A percentile compares a stretch with the other conserved stretches of the same genome.
Conservation (phyloP, 2,888 invertebrate genomes). For the Sarcophaga subvicina region DNA sequence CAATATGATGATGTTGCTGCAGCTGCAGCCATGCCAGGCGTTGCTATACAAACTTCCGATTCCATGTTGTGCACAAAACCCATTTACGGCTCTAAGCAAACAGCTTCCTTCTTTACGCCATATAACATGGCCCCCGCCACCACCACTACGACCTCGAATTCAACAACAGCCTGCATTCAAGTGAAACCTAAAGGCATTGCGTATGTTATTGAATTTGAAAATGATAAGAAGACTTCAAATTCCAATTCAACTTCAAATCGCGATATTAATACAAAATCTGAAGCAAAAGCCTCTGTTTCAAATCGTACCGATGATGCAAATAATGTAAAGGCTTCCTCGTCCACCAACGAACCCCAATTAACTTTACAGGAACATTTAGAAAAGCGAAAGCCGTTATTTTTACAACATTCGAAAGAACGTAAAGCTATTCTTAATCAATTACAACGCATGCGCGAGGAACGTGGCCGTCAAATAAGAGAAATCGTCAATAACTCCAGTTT, state of each 20-base stretch:
- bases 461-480: constrained; percentile 76
- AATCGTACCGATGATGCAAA: constrained; percentile 10
- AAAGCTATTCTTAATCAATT: constrained; percentile 78
- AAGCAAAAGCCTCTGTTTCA: not conserved
- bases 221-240: constrained; percentile 36
- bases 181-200: constrained; percentile 78
- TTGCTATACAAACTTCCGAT: constrained; percentile 75
- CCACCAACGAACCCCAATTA: constrained; percentile 69
- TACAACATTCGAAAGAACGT: constrained; percentile 82
- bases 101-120: constrained; percentile 21
- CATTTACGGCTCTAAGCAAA: constrained; percentile 69
- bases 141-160: not conserved
- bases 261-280: constrained; percentile 4
- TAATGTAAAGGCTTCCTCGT: constrained; percentile 13
- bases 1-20: constrained; percentile 79
- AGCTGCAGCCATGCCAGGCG: constrained; percentile 40
- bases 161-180: constrained; percentile 72
- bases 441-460: constrained; percentile 76
- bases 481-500: constrained; percentile 76
- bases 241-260: constrained; percentile 2
- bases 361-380: constrained; percentile 87
- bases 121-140: not conserved
- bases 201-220: constrained; percentile 78
- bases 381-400: constrained; percentile 87
- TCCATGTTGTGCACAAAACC: constrained; percentile 73